These are phyloP conservation scores for Neomonachus schauinslandi DNA, from an alignment of 2,113 vertebrate genomes.

Conservation along the genomic window DNA sequence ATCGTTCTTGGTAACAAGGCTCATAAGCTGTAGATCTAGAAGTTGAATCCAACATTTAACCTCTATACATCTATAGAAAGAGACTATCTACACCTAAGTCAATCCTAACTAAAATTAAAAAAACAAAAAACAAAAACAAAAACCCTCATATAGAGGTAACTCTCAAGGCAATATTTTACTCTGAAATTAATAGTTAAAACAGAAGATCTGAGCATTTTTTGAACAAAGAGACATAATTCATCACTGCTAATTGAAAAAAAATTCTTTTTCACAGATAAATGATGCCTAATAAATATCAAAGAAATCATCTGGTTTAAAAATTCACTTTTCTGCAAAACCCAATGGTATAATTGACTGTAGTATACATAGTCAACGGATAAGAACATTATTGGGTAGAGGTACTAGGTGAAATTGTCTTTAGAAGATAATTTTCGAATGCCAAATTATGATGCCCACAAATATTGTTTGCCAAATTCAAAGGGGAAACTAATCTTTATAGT, in stretches of 20 bases:
- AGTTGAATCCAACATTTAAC: not conserved
- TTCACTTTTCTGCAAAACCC: not conserved
- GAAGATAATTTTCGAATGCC: not conserved
- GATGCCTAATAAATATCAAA: not conserved
- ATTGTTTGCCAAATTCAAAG: not conserved
- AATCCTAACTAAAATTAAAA: not conserved
- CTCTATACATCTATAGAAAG: not conserved
- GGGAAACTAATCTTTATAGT: not conserved
- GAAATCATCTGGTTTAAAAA: not conserved
- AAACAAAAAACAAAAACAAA: not conserved
- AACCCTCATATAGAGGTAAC: not conserved
- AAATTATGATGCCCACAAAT: not conserved
- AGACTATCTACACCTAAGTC: not conserved
- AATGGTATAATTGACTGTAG: not conserved
- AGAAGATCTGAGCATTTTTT: not conserved
- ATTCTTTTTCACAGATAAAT: not conserved
- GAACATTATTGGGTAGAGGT: not conserved
- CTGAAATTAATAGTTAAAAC: not conserved
- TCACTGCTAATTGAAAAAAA: not conserved
- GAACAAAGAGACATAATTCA: not conserved
- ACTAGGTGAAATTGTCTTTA: not conserved
- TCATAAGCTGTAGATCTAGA: not conserved
- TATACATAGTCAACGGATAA: not conserved
- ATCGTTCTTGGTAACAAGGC: not conserved
- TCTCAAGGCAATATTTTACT: not conserved